Evolutionary conservation across 2,797 vertebrate genomes (phyloP), one percentile per base, ranked within the genome.

Genomic region (Lutjanus argentimaculatus): DNA sequence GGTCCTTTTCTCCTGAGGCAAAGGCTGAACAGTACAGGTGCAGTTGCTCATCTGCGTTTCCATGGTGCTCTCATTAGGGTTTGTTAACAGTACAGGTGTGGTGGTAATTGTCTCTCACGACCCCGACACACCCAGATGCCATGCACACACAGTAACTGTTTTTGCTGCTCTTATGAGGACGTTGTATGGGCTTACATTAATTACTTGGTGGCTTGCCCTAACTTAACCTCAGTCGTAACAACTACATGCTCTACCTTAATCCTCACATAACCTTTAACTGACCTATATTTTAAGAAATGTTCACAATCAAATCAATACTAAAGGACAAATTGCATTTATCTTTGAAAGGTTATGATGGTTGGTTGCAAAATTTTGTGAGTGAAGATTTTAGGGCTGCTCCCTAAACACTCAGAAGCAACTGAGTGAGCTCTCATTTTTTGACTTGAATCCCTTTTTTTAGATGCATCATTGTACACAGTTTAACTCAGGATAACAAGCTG

Each of bases 81-180:
- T 93, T 80, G 91, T 94, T 94, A 95, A 88, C 85, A 79, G 87
- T 92, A 90, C 94, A 95, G 92, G 91, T 95, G 95, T 91, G 88
- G 55, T 40, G 77, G 75, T 94, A 94, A 95, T 93, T 89, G 86
- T 90, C 85, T 90, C 72, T 77, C 74, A 83, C 36, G 62, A 86
- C 85, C 87, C 69, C 0, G 59, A 82, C 85, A 90, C 88, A 83
- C 85, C 82, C 66, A 83, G 71, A 81, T 80, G 62, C 71, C 71
- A 43, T 19, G 3, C 17, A 55, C 69, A 79, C 63, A 87, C 70
- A 75, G 7, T 48, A 7, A 45, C 21, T 42, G 10, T 53, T 65
- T 56, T 56, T 40, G n/a, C 59, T 73, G 67, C 55, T 78, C 10
- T 69, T 83, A 48, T 51, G 46, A 75, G 30, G 48, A 71, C 53